phyloP scores from a whole-genome alignment of 2,113 vertebrate species.

The Platysternon megacephalum region DNA sequence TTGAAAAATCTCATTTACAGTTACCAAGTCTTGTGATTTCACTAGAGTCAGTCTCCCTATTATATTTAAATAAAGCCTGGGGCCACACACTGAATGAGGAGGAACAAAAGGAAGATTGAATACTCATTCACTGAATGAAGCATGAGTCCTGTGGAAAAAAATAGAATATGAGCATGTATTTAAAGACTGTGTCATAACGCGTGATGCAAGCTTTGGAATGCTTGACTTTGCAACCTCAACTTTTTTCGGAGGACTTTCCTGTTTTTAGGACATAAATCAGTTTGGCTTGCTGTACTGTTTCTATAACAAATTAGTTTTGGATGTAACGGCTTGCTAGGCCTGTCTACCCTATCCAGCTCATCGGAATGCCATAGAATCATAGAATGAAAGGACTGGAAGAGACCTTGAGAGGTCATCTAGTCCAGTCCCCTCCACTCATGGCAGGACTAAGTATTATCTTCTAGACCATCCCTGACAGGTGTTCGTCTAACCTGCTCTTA shows the following conservation, averaged over 20 bases:
- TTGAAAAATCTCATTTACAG: background rate
- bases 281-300: background rate
- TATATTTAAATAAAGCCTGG: background rate
- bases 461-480: no score
- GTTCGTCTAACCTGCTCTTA: no score
- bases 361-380: no score
- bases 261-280: background rate
- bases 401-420: no score
- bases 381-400: no score
- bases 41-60: background rate
- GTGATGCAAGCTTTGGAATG: background rate
- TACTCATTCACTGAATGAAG: background rate
- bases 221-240: background rate
- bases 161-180: background rate
- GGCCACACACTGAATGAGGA: background rate
- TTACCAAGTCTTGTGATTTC: background rate
- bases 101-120: background rate
- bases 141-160: background rate
- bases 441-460: no score
- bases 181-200: background rate
- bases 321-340: background rate
- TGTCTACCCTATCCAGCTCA: background rate
- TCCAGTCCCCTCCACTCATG: no score
- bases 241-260: background rate
- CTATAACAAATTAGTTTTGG: background rate